Percentiles rank a stretch among this genome's conserved stretches.
phyloP scores from a whole-genome alignment of 2,797 vertebrate species.

The Rhinatrema bivittatum region DNA sequence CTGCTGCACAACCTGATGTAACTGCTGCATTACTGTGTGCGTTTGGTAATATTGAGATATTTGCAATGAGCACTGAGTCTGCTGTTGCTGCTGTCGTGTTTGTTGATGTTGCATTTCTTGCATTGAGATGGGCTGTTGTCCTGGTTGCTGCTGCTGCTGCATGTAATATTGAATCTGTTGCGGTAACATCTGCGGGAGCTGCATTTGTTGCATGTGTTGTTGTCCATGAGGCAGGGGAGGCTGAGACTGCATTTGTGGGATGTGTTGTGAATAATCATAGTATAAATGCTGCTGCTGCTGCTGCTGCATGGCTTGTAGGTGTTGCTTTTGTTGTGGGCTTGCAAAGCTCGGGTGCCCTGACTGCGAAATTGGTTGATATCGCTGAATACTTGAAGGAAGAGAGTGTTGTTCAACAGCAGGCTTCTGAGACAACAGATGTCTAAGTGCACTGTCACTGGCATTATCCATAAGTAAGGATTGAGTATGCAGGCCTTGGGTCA shows the following conservation, averaged over 20 bases:
- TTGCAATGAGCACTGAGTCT: slow-evolving; percentile 51
- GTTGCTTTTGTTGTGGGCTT: slow-evolving; percentile 50
- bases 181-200: slow-evolving; percentile 49
- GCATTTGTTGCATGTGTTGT: slow-evolving; percentile 40
- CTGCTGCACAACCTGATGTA: slow-evolving; percentile 49
- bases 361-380: slow-evolving; percentile 57
- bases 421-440: slow-evolving; percentile 66
- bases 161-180: slow-evolving; percentile 61
- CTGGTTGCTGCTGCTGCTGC: slow-evolving; percentile 32
- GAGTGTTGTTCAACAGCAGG: slow-evolving; percentile 41
- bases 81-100: slow-evolving; percentile 38
- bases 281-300: slow-evolving; percentile 45
- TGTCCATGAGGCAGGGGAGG: slow-evolving; percentile 49
- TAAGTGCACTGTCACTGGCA: slow-evolving; percentile 53
- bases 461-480: slow-evolving; percentile 51
- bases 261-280: slow-evolving; percentile 62
- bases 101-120: slow-evolving; percentile 54
- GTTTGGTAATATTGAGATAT: slow-evolving; percentile 64
- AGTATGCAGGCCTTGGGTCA: slow-evolving; percentile 58
- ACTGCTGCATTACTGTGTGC: background rate
- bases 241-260: slow-evolving; percentile 52
- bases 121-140: slow-evolving; percentile 47
- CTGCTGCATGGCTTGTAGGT: slow-evolving; percentile 54
- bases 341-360: slow-evolving; percentile 52
- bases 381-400: slow-evolving; percentile 26